A percentile compares a stretch with the other conserved stretches of the same genome.
Evolutionary conservation across 2,113 vertebrate genomes (phyloP).

Genomic region (Dicaeum eximium): DNA sequence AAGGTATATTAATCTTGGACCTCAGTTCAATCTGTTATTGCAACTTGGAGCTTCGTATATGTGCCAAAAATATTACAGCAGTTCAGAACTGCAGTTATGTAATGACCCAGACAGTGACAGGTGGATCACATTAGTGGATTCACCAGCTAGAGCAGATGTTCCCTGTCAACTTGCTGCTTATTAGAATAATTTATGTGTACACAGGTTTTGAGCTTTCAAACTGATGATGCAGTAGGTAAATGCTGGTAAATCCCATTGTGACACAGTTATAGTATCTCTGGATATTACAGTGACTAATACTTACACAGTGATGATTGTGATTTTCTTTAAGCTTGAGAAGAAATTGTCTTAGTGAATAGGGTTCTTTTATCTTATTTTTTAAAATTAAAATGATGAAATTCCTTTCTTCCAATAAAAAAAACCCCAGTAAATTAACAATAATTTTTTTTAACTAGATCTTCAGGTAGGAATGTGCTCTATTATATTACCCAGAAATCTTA

Average conservation of each 20-base stretch:
- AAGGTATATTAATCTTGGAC: background rate
- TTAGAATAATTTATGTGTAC: background rate
- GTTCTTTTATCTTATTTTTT: background rate
- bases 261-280: background rate
- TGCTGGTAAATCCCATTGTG: background rate
- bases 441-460: background rate
- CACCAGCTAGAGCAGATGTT: slow-evolving; percentile 19
- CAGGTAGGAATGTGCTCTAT: background rate
- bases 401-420: no score
- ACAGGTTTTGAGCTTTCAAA: background rate
- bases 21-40: background rate
- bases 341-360: background rate
- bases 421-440: background rate
- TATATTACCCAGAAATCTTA: background rate
- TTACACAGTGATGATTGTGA: background rate
- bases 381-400: background rate
- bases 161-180: background rate
- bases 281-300: background rate
- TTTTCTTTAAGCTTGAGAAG: background rate
- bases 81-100: background rate
- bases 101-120: slow-evolving; percentile 25
- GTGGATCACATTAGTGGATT: slow-evolving; percentile 15
- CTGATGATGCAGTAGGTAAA: background rate
- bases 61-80: background rate
- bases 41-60: background rate